phyloP scores from a whole-genome alignment of 2,888 invertebrate species.

The Peribatodes rhomboidaria region DNA sequence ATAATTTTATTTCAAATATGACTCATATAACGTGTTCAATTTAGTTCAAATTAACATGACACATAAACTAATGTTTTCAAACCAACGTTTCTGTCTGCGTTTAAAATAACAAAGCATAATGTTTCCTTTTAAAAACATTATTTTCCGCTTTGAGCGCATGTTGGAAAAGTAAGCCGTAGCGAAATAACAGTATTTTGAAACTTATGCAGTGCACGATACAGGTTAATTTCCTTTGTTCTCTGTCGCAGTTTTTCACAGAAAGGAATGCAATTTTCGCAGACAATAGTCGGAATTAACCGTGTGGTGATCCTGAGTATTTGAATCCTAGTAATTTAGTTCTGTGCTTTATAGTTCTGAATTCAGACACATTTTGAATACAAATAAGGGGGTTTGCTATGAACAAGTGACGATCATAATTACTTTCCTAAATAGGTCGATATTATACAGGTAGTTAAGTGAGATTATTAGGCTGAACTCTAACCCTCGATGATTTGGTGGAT shows the following conservation, averaged over 20 bases:
- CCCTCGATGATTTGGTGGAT: too few species aligned
- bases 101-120: constrained; percentile 20
- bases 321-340: constrained; percentile 43
- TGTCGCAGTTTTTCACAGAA: constrained; percentile 54
- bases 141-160: constrained; percentile 45
- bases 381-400: too few species aligned
- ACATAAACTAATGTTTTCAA: too few species aligned
- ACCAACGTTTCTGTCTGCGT: too few species aligned
- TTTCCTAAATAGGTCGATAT: too few species aligned
- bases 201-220: constrained; percentile 41
- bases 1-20: too few species aligned
- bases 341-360: constrained; percentile 43
- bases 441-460: too few species aligned
- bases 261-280: constrained; percentile 60
- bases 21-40: too few species aligned
- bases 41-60: background rate
- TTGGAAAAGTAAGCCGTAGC: constrained; percentile 41
- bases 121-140: constrained; percentile 50
- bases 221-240: constrained; percentile 42
- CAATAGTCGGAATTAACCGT: constrained; percentile 64
- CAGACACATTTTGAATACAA: constrained; percentile 37
- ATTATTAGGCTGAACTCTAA: too few species aligned
- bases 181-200: constrained; percentile 34
- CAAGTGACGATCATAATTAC: too few species aligned
- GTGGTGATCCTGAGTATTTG: constrained; percentile 52